Evolutionary conservation across 1,140 invertebrate genomes (phyloP), one percentile per base, ranked within the genome.

Genomic region (Condylostylus longicornis): DNA sequence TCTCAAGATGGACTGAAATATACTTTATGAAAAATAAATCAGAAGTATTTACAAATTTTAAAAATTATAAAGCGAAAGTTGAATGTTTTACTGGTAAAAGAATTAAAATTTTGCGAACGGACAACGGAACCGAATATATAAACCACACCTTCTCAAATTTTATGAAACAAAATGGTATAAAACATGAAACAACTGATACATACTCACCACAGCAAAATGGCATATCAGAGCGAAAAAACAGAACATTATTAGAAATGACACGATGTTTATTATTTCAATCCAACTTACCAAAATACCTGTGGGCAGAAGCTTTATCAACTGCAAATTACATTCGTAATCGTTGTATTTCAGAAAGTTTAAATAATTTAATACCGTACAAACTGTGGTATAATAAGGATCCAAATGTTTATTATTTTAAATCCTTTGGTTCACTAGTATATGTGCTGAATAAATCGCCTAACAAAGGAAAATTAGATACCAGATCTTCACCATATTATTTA

Each of bases 351-450:
- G 23, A 27, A 14, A 22, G 22, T 8, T 18, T 35, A 15, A 33
- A 58, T 53, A 9, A 56, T 56, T 7, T 61, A 38, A 22, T 48
- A 9, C 63, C 54, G 37, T 48, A 38, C 34, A 44, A 45, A 12
- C 9, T 23, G 5, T 38, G 28, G 28, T 14, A 6, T 27, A 23
- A 18, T 5, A 13, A 32, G 9, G 27, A 40, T 15, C 31, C 29
- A 18, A 18, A 4, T 18, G 37, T 38, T n/a, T 13, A 17, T 12
- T 22, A 33, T 33, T 22, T 38, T 6, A 23, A 23, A 33, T n/a
- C 29, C 3, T 40, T 40, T 40, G 38, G 38, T 6, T 29, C 32
- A 14, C 21, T 19, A 17, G 38, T 23, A 8, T 29, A 34, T 19
- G 18, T 25, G 14, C 18, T 40, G 4, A 14, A 34, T 22, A 38